Evolutionary conservation across 64 coral and sea anemone genomes (phyloP).

Genomic region (Montipora foliosa): DNA sequence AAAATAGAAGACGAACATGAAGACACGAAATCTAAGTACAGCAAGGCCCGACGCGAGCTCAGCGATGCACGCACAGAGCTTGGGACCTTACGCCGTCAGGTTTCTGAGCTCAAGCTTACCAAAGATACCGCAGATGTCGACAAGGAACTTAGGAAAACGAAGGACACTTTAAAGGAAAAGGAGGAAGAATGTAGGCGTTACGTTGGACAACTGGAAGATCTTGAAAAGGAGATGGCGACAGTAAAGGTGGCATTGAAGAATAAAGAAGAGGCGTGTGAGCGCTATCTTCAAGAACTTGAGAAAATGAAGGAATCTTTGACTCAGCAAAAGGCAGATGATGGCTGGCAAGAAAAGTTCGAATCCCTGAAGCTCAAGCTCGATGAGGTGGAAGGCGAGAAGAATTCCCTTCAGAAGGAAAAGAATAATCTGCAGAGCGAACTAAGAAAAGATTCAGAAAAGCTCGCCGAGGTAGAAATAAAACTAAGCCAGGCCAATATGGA

Average conservation of each 20-base stretch:
- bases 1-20: conserved; percentile 36
- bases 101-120: conserved; percentile 25
- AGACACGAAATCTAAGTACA: conserved; percentile 31
- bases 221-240: conserved; percentile 2
- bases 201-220: background rate
- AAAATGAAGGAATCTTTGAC: conserved; percentile 4
- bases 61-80: background rate
- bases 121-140: conserved; percentile 24
- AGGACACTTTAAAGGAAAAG: conserved; percentile 15
- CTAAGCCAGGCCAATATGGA: conserved; percentile 52
- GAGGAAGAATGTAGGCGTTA: conserved; percentile 10
- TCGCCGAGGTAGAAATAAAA: conserved; percentile 42
- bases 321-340: conserved; percentile 13
- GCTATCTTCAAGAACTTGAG: conserved; percentile 19
- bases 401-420: conserved; percentile 43
- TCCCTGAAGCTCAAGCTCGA: conserved; percentile 39
- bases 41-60: conserved; percentile 24
- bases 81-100: conserved; percentile 6
- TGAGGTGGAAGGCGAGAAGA: conserved; percentile 38
- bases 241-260: background rate
- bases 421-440: conserved; percentile 40
- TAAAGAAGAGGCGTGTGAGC: conserved; percentile 28
- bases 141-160: conserved; percentile 8
- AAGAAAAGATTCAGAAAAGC: conserved; percentile 45
- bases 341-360: conserved; percentile 52